Evolutionary conservation across 2,888 invertebrate genomes (phyloP).

Genomic region (Lasioglossum lativentre): DNA sequence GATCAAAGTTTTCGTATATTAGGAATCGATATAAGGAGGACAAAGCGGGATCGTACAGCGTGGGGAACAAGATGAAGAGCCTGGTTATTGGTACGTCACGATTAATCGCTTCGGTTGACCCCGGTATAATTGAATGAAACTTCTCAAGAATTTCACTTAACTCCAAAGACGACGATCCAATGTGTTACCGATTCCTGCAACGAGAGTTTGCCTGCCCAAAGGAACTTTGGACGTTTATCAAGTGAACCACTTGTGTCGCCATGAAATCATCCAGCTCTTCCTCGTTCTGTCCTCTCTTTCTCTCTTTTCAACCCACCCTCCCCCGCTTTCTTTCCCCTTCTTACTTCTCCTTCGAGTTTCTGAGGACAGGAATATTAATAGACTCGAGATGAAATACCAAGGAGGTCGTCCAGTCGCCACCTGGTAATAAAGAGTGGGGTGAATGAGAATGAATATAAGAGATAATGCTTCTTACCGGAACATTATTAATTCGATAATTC

Average conservation of each 20-base stretch:
- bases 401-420: constrained; percentile 45
- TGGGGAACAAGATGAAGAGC: constrained; percentile 30
- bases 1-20: constrained; percentile 49
- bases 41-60: constrained; percentile 19
- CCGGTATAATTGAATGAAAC: constrained; percentile 79
- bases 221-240: constrained; percentile 72
- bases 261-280: constrained; percentile 51
- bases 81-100: constrained; percentile 70
- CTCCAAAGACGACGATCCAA: constrained; percentile 71
- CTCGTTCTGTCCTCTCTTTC: background rate
- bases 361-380: constrained; percentile 69
- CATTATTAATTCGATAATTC: background rate
- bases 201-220: constrained; percentile 48
- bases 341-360: constrained; percentile 1
- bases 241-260: constrained; percentile 54
- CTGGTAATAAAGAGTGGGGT: constrained; percentile 65
- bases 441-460: constrained; percentile 56
- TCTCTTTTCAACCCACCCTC: background rate
- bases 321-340: constrained; percentile 17
- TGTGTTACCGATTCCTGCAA: constrained; percentile 78
- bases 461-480: background rate
- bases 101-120: constrained; percentile 75
- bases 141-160: constrained; percentile 81
- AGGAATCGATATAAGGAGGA: constrained; percentile 47
- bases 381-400: constrained; percentile 70